Conservation (phyloP, 2,113 vertebrate species). For the Gopherus flavomarginatus region DNA sequence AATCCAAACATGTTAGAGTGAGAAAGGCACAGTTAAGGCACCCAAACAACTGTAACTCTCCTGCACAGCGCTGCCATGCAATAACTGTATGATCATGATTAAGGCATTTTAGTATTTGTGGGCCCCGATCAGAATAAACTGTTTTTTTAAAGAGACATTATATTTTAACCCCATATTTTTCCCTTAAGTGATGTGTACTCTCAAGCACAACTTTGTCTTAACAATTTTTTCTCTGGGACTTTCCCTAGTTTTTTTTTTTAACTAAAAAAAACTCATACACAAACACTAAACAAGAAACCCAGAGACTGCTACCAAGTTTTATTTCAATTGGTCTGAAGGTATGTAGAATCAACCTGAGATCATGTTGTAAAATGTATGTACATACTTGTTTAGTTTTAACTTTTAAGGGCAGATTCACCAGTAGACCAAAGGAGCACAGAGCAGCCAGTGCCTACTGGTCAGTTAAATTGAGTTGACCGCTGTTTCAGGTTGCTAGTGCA, state of each 20-base stretch:
- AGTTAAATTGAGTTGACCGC: not conserved
- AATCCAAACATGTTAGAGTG: not conserved
- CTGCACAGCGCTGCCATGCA: not conserved
- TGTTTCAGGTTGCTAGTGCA: not conserved
- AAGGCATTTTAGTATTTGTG: not conserved
- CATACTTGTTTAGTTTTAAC: not conserved
- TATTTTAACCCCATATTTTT: not conserved
- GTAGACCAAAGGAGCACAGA: not conserved
- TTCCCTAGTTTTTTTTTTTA: not conserved
- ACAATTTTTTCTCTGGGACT: not conserved
- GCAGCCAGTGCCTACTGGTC: not conserved
- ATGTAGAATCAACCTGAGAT: not conserved
- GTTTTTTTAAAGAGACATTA: not conserved
- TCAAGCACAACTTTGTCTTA: conserved; percentile 9
- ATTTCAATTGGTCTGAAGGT: not conserved
- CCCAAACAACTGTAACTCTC: not conserved
- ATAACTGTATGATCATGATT: not conserved
- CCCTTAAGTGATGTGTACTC: not conserved
- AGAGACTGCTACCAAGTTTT: conserved; percentile 13
- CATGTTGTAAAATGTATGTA: not conserved
- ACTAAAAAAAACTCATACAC: fast-evolving
- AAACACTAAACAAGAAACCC: not conserved
- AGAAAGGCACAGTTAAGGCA: not conserved
- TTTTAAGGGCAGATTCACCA: not conserved
- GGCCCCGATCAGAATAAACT: not conserved